Percentiles rank a stretch among this genome's conserved stretches.
These are phyloP conservation scores for Lutra lutra DNA, from an alignment of 2,797 vertebrate genomes.

Conservation along the genomic window DNA sequence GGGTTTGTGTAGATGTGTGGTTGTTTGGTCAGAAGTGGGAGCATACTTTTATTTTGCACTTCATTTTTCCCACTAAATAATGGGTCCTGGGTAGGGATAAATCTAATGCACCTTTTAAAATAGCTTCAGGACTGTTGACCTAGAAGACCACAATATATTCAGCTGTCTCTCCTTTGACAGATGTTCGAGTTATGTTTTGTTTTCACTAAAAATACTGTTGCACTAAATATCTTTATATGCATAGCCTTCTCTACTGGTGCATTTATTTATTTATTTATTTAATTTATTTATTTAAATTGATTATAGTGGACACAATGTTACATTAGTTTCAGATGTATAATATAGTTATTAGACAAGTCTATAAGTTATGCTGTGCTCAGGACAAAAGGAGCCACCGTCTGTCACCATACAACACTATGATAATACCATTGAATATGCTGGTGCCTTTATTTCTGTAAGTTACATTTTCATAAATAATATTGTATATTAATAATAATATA, in stretches of 20 bases:
- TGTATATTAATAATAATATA: not conserved
- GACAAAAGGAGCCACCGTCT: not conserved
- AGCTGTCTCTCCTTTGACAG: not conserved
- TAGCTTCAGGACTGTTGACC: not conserved
- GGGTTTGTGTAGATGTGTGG: not conserved
- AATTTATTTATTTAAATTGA: not conserved
- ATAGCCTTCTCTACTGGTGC: not conserved
- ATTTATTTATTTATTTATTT: not conserved
- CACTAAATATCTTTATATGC: not conserved
- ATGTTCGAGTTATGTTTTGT: not conserved
- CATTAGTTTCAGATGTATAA: not conserved
- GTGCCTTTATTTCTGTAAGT: not conserved
- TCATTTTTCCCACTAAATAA: not conserved
- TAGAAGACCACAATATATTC: not conserved
- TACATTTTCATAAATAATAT: conserved; percentile 4
- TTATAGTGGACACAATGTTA: not conserved
- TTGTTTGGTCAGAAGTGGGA: not conserved
- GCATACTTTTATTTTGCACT: not conserved
- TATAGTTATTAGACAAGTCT: not conserved
- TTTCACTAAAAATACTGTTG: not conserved
- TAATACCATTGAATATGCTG: not conserved
- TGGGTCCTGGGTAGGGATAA: not conserved
- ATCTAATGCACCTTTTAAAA: not conserved
- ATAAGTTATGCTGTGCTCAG: not conserved
- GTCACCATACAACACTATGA: not conserved